A percentile compares a stretch with the other conserved stretches of the same genome.
phyloP scores from a whole-genome alignment of 2,113 vertebrate species.

The Sula dactylatra region DNA sequence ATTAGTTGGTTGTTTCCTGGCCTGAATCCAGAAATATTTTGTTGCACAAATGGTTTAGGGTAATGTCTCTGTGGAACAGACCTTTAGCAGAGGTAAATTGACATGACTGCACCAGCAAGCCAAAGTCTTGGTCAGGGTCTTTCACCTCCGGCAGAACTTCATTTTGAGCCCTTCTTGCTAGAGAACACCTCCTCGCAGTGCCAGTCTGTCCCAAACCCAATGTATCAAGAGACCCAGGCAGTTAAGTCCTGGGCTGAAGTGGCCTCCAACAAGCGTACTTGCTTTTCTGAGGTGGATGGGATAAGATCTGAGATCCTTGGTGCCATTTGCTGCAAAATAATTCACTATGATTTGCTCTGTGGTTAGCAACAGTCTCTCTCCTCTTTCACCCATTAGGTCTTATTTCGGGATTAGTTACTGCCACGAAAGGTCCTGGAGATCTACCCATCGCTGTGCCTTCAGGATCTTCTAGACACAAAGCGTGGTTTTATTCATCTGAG shows the following conservation, averaged over 20 bases:
- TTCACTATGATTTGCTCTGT: not conserved
- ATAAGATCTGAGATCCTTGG: not conserved
- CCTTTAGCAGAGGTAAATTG: not conserved
- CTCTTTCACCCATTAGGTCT: not conserved
- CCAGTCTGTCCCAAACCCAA: not conserved
- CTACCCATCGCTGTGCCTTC: not conserved
- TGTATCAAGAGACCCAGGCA: not conserved
- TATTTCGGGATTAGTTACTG: not conserved
- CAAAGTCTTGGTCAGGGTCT: too few species aligned
- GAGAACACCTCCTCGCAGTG: not conserved
- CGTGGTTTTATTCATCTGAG: not conserved
- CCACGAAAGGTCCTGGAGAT: not conserved
- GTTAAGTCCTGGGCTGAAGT: not conserved
- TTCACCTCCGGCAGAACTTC: not conserved
- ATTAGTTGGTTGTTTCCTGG: not conserved
- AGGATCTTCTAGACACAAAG: not conserved
- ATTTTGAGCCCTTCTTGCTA: not conserved
- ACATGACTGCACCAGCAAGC: not conserved
- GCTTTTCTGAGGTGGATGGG: not conserved
- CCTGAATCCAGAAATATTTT: not conserved
- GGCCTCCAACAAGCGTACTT: not conserved
- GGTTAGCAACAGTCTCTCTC: not conserved
- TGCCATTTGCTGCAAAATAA: not conserved
- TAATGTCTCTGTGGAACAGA: not conserved
- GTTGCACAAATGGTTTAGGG: not conserved